Conservation (phyloP, 2,113 vertebrate species). For the Paratilapia polleni region DNA sequence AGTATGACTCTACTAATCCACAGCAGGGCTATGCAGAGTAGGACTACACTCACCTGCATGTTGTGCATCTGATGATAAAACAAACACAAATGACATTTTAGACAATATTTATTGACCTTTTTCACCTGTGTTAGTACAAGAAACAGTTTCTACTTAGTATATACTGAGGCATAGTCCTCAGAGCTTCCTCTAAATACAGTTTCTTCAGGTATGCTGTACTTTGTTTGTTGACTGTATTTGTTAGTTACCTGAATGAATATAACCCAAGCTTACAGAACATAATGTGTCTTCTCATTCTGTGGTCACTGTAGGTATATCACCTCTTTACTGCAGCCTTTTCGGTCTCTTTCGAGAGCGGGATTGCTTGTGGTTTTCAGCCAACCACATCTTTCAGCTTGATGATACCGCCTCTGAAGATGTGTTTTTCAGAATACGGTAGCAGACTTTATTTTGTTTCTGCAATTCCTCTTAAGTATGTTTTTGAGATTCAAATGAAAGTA, state of each 20-base stretch:
- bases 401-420: slow-evolving; percentile 82
- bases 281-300: not conserved
- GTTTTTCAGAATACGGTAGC: slow-evolving; percentile 89
- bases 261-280: not conserved
- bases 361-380: slow-evolving; percentile 91
- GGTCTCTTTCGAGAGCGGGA: slow-evolving; percentile 90
- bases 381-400: slow-evolving; percentile 91
- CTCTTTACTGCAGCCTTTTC: slow-evolving; percentile 91
- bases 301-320: slow-evolving; percentile 85
- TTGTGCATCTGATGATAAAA: slow-evolving; percentile 64
- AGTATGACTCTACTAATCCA: not conserved
- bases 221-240: not conserved
- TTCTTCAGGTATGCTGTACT: not conserved
- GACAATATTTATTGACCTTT: slow-evolving; percentile 37
- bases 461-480: not conserved
- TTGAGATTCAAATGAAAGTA: not conserved
- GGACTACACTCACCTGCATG: slow-evolving; percentile 32
- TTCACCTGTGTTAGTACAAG: slow-evolving; percentile 38
- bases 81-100: slow-evolving; percentile 66
- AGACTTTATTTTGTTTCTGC: not conserved
- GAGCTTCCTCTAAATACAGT: not conserved
- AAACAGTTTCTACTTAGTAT: slow-evolving; percentile 42
- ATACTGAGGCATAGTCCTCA: not conserved
- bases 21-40: not conserved
- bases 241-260: not conserved